Conservation (phyloP, 1,140 invertebrate species). For the Drosophila grimshawi region DNA sequence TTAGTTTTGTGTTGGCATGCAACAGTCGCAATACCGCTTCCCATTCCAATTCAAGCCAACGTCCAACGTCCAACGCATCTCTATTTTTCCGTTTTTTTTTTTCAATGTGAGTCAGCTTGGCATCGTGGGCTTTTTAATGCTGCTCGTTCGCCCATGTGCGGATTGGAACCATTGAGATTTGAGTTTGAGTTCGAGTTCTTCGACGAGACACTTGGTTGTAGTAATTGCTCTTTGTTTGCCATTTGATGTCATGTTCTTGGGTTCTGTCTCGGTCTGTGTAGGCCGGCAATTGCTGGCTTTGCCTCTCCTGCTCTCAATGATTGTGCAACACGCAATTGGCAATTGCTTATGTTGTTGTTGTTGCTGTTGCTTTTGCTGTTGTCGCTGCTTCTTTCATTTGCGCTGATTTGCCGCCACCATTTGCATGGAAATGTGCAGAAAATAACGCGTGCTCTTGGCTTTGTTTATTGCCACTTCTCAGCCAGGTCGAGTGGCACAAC, state of each 20-base stretch:
- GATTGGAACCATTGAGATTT: not conserved
- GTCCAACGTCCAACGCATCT: slow-evolving; percentile 69
- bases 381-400: slow-evolving; percentile 61
- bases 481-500: slow-evolving; percentile 21
- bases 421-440: slow-evolving; percentile 73
- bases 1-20: slow-evolving; percentile 64
- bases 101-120: slow-evolving; percentile 53
- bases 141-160: slow-evolving; percentile 68
- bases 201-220: slow-evolving; percentile 31
- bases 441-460: slow-evolving; percentile 76
- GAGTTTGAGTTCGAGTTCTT: slow-evolving; percentile 4
- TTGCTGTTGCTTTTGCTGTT: slow-evolving; percentile 10
- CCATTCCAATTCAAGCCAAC: slow-evolving; percentile 15
- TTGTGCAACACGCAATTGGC: slow-evolving; percentile 78
- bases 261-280: slow-evolving; percentile 55
- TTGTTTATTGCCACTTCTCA: slow-evolving; percentile 72
- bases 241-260: slow-evolving; percentile 76
- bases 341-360: slow-evolving; percentile 39
- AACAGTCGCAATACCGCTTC: slow-evolving; percentile 52
- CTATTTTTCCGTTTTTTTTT: slow-evolving; percentile 7
- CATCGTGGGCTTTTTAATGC: slow-evolving; percentile 55
- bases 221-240: slow-evolving; percentile 81
- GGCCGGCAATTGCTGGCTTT: slow-evolving; percentile 55
- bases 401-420: slow-evolving; percentile 69
- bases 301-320: slow-evolving; percentile 58